Evolutionary conservation across 2,797 vertebrate species (phyloP).

Genomic region (Balearica regulorum): DNA sequence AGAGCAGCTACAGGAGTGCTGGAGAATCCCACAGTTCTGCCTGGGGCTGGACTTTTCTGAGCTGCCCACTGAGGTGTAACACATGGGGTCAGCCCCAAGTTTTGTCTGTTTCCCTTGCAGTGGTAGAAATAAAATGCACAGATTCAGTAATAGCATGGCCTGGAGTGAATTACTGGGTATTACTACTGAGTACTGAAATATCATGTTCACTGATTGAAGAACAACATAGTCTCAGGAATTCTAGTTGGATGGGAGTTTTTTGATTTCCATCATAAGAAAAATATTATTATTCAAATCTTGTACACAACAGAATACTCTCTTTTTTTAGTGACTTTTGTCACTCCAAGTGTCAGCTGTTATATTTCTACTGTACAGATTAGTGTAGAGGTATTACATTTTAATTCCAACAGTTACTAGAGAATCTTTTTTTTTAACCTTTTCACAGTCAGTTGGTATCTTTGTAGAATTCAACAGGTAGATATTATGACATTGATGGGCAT

Average conservation of each 20-base stretch:
- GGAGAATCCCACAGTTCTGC: accelerated
- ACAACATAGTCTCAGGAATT: not conserved
- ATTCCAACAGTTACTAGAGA: not conserved
- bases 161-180: not conserved
- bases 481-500: not conserved
- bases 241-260: accelerated
- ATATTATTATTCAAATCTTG: not conserved
- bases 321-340: not conserved
- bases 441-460: not conserved
- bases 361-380: not conserved
- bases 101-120: not conserved
- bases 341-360: not conserved
- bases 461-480: not conserved
- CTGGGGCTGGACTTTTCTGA: not conserved
- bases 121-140: not conserved
- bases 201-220: not conserved
- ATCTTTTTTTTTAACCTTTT: not conserved
- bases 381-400: not conserved
- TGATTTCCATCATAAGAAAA: not conserved
- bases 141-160: not conserved
- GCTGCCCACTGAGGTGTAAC: not conserved
- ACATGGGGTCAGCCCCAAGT: not conserved
- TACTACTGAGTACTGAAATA: not conserved
- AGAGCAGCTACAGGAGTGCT: not conserved
- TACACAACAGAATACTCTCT: not conserved